Conservation (phyloP, 2,797 vertebrate species). For the Leuciscus waleckii region DNA sequence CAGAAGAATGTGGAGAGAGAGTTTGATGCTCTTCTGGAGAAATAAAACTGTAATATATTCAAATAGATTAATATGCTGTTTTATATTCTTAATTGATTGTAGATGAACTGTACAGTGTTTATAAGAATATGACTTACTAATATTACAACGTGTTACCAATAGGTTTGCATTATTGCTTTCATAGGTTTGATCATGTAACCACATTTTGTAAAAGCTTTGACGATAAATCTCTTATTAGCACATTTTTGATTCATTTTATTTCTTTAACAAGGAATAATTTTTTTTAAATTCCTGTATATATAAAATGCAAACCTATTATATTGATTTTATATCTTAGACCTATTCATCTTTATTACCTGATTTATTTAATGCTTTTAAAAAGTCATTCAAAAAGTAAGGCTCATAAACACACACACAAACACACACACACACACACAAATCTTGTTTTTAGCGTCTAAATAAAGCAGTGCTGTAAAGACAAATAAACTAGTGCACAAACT, state of each 20-base stretch:
- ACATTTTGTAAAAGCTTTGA: background rate
- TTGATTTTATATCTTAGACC: background rate
- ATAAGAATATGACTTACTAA: background rate
- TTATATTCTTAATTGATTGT: background rate
- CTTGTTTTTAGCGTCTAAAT: background rate
- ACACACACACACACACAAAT: too few species aligned
- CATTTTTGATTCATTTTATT: background rate
- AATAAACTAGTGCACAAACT: slow-evolving; percentile 3
- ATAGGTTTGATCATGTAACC: background rate
- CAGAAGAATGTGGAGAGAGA: background rate
- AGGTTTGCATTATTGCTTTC: background rate
- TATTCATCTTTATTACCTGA: background rate
- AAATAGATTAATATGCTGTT: background rate
- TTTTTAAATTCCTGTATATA: too few species aligned
- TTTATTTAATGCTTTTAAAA: background rate
- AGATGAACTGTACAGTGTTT: background rate
- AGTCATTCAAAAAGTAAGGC: background rate
- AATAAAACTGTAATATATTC: background rate
- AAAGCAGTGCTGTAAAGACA: background rate
- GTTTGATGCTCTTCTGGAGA: background rate
- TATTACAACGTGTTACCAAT: background rate
- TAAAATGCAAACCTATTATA: background rate
- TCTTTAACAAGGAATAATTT: background rate
- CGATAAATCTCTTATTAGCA: background rate
- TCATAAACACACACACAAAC: background rate